A percentile compares a stretch with the other conserved stretches of the same genome.
Evolutionary conservation across 2,888 invertebrate genomes (phyloP).

Genomic region (Stenurella melanura): DNA sequence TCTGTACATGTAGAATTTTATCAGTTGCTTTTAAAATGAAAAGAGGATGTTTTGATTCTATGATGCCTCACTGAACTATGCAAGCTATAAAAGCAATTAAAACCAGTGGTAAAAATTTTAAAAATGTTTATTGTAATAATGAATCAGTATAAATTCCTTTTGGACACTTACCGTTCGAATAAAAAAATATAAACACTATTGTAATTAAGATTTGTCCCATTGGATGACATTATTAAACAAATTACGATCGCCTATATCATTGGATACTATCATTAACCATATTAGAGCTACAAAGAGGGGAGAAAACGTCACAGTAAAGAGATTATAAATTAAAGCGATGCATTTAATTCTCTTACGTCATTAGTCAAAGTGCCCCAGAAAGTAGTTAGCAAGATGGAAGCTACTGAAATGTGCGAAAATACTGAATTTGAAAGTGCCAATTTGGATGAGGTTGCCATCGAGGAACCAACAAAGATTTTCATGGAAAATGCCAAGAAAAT

Average conservation of each 20-base stretch:
- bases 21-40: no score
- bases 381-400: conserved; percentile 15
- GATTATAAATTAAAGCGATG: background rate
- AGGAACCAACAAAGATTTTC: background rate
- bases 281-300: background rate
- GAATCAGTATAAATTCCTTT: conserved; percentile 1
- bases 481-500: conserved; percentile 28
- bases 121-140: conserved; percentile 6
- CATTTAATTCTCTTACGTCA: background rate
- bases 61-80: background rate
- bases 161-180: background rate
- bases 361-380: conserved; percentile 17
- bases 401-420: background rate
- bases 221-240: background rate
- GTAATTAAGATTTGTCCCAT: background rate
- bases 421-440: background rate
- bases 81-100: background rate
- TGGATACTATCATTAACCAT: background rate
- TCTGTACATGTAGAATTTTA: no score
- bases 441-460: background rate
- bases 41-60: background rate
- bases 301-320: background rate
- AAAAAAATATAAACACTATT: conserved; percentile 2
- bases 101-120: background rate
- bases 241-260: background rate